Base-by-base conservation (phyloP, 2,113 vertebrate species). In the Brienomyrus longianalis region DNA sequence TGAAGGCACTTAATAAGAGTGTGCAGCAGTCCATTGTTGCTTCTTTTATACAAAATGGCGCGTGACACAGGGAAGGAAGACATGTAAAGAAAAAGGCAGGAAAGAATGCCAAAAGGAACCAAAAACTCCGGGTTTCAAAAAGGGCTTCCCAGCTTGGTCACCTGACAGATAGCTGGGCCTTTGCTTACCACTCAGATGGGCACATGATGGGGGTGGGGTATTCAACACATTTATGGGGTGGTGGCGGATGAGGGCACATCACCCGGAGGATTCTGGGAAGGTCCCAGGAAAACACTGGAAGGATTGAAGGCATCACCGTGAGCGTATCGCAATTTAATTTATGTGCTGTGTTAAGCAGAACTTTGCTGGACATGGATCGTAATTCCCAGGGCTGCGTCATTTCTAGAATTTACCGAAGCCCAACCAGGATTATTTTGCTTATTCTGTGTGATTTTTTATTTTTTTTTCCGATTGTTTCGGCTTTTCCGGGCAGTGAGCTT, bases 221-320 rank as follows among this genome's bases (percentile, higher is more conserved):
- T 5, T 74, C 70, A 35, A 11, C 70, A 92, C 52, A 92, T 93
- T 91, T 88, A 92, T 94, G 51, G 17, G 35, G 17, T 4, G n/a
- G 89, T 54, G 48, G 39, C 45, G 70, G 85, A 35, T 74, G 52
- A 51, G 85, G 21, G 15, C 66, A 70, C 45, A 7, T 88, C 66
- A 70, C 70, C 62, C 15, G 31, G 66, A 8, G 27, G 66, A 80
- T 77, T 47, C 66, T 21, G n/a, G n/a, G 62, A 48, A 47, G n/a
- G 47, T 35, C 47, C 88, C 88, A 77, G 88, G 66, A 77, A 48
- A 39, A 47, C 27, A 39, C 11, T 80, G 50, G 77, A 43, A 85
- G 87, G 70, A 23, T 35, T 77, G 31, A 77, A 88, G 90, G 70
- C 59, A 77, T 87, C 31, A 87, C 62, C 2, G 83, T 43, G 50